Base-by-base conservation (phyloP, 1,140 invertebrate species). In the Zelostemma sp. region DNA sequence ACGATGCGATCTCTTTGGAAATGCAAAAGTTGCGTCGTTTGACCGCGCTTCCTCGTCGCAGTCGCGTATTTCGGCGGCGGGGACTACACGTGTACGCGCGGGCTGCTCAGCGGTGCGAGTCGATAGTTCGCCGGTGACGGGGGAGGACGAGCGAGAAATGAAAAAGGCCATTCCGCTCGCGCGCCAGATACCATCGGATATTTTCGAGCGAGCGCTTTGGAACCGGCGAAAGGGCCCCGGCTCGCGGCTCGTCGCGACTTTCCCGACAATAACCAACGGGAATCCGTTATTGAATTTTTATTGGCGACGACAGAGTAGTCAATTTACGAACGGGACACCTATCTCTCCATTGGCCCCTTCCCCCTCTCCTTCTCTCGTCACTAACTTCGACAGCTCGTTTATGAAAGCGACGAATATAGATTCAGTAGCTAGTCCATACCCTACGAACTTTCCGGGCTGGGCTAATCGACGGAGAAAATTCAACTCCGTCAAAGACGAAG, bases 201-300 rank as follows among this genome's bases (percentile, higher is more conserved):
- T 77, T 75, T 77, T 70, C 63, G 64, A 68, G 73, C 70, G 63
- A 72, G 59, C 40, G 67, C 50, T 54, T 48, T 56, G 51, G 59
- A 59, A 62, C 58, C 66, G 62, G 67, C 63, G 62, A 73, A 73
- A 70, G 64, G 53, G 56, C 46, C 57, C 51, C 33, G 16, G 8
- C 61, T 41, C 70, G 70, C 54, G 59, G 43, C 61, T 45, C 56
- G 53, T 51, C 61, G 60, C 61, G 54, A 74, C 72, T 59, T 70
- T 69, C 48, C 57, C 68, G 68, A 72, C 74, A 73, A 76, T 76
- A 66, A 76, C 74, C 68, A 72, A 48, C 74, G 63, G 68, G 55
- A 72, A 72, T 72, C 67, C 69, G 71, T 72, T 72, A 72, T 72
- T 82, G 80, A 80, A 82, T 82, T 82, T 83, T 83, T 81, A 81